Percentiles rank a stretch among this genome's conserved stretches.
phyloP scores from a whole-genome alignment of 2,113 vertebrate genomes.

The Corynorhinus townsendii region DNA sequence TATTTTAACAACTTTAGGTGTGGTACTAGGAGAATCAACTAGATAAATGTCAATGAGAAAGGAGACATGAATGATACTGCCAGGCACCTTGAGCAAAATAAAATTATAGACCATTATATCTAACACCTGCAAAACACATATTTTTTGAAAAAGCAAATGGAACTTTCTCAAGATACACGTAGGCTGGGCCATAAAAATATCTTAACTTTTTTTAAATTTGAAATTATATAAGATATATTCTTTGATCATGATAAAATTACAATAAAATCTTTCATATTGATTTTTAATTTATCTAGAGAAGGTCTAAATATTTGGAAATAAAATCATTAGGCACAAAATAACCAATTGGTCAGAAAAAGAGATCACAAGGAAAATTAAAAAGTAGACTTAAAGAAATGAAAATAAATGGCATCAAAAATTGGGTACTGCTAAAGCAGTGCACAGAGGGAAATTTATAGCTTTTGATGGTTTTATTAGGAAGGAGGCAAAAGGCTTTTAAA shows the following conservation, averaged over 20 bases:
- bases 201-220: neutral
- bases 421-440: neutral
- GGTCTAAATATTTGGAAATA: neutral
- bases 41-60: neutral
- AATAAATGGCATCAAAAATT: neutral
- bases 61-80: neutral
- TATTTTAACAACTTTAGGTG: neutral
- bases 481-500: neutral
- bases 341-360: neutral
- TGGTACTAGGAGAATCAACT: neutral
- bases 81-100: neutral
- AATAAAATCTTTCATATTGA: no score
- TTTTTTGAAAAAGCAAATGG: neutral
- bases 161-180: neutral
- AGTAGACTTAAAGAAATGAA: neutral
- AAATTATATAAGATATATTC: neutral
- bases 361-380: neutral
- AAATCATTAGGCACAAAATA: neutral
- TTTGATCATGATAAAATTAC: neutral
- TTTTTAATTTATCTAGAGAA: neutral
- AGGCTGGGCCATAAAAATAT: neutral
- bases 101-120: neutral
- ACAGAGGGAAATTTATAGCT: neutral
- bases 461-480: neutral
- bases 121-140: neutral